Evolutionary conservation across 1,140 invertebrate genomes (phyloP).

Genomic region (Penaeus chinensis): DNA sequence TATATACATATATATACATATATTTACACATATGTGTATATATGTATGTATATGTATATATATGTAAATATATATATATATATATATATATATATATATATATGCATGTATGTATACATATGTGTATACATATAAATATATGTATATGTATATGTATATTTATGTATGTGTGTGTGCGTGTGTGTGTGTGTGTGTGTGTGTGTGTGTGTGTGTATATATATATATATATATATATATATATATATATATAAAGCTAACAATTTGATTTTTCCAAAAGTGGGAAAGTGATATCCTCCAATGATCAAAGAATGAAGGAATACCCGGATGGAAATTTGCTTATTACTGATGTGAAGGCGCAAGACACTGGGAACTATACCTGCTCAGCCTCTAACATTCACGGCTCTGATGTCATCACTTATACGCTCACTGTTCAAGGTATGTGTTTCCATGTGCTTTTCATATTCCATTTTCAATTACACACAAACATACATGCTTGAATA

Average conservation of each 20-base stretch:
- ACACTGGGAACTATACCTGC: constrained; percentile 66
- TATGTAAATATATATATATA: not conserved
- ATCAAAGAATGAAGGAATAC: constrained; percentile 63
- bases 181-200: not conserved
- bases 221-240: constrained; percentile 30
- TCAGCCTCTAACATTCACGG: constrained; percentile 64
- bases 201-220: not conserved
- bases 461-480: not conserved
- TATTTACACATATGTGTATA: too few relatives aligned
- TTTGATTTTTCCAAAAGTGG: constrained; percentile 52
- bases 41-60: not conserved
- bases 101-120: constrained; percentile 3
- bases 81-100: constrained; percentile 11
- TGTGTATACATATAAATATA: constrained; percentile 27
- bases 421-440: constrained; percentile 64
- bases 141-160: constrained; percentile 4
- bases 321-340: constrained; percentile 62
- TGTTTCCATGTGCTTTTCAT: not conserved
- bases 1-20: too few relatives aligned
- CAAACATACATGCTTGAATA: not conserved
- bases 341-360: constrained; percentile 55
- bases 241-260: constrained; percentile 2
- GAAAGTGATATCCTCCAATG: constrained; percentile 15
- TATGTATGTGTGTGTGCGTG: not conserved
- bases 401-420: constrained; percentile 62